Base-by-base conservation (phyloP, 1,140 invertebrate genomes). In the Eupeodes corollae region DNA sequence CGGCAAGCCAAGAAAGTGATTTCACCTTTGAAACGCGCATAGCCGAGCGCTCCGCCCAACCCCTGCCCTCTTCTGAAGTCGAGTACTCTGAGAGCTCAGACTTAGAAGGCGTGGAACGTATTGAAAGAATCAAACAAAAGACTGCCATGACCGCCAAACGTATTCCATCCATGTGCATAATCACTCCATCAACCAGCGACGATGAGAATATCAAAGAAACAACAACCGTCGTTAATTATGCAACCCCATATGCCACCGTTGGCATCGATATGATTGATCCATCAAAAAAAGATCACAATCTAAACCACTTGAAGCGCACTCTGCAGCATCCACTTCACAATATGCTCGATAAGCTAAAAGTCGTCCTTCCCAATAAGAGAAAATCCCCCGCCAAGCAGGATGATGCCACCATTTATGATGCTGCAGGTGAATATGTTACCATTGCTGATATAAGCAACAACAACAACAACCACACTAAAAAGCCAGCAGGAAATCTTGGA, bases 101-200 rank as follows among this genome's bases (percentile, higher is more conserved):
- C 65, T 70, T 88, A 49, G 88, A 91, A 72, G 85, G 84, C 13
- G 78, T 84, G 38, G 87, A 90, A 55, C 75, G 86, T 58, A 84
- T 88, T 47, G 86, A 91, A 69, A 76, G 87, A 55, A 86, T 91
- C 43, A 74, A 85, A 50, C 80, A 80, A 12, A 92, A 92, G 70
- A 91, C 88, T 0, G 83, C 84, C 6, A 90, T 91, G 30, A 89
- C 84, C 52, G 83, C 83, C 11, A 87, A 84, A 54, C 76, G 88
- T 52, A 92, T 92, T 60, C 90, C 90, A 5, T 91, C 88, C 1
- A 88, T 93, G 83, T 92, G 89, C 68, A 87, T 90, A 0, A 91
- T 92, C 14, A 91, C 88, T 8, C 88, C 88, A 10, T 81, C 84
- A 1, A 84, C 84, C 46, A 90, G 86, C 41, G 88, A 91, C 52